Evolutionary conservation across 2,888 invertebrate genomes (phyloP).

Genomic region (Galeopsomyia nigrocyanea): DNA sequence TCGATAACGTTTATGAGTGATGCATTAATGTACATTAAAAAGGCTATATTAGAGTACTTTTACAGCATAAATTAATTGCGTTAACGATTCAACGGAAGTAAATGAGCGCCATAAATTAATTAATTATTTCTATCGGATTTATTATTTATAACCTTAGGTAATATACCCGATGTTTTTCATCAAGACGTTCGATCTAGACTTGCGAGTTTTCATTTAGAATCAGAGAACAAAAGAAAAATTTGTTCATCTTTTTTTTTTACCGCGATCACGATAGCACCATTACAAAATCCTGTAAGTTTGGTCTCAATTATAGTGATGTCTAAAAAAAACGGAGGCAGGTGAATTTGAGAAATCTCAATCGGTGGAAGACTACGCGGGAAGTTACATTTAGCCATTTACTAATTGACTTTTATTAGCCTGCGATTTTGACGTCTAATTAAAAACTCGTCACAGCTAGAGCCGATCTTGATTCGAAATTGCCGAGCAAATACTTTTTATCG

Average conservation of each 20-base stretch:
- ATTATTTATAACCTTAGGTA: slow-evolving; percentile 29
- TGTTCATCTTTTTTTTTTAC: not conserved
- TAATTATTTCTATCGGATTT: slow-evolving; percentile 33
- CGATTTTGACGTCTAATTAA: slow-evolving; percentile 22
- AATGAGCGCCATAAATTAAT: slow-evolving; percentile 36
- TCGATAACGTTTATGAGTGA: slow-evolving; percentile 21
- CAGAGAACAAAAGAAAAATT: slow-evolving; percentile 5
- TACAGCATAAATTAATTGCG: slow-evolving; percentile 33
- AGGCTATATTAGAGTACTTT: slow-evolving; percentile 16
- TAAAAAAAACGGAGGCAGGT: not conserved
- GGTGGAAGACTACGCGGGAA: slow-evolving; percentile 43
- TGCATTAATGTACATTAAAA: slow-evolving; percentile 14
- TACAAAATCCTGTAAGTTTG: not conserved
- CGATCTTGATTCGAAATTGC: slow-evolving; percentile 18
- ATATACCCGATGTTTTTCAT: slow-evolving; percentile 12
- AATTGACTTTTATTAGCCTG: slow-evolving; percentile 27
- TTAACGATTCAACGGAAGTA: slow-evolving; percentile 30
- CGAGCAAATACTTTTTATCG: slow-evolving; percentile 24
- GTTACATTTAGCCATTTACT: slow-evolving; percentile 13
- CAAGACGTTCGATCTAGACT: not conserved
- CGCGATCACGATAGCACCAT: slow-evolving; percentile 13
- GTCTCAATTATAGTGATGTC: not conserved
- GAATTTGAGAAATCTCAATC: slow-evolving; percentile 23
- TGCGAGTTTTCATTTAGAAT: slow-evolving; percentile 36
- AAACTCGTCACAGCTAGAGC: slow-evolving; percentile 26